Percentiles rank a stretch among this genome's conserved stretches.
phyloP scores from a whole-genome alignment of 2,888 invertebrate species.

The Pristionchus fissidentatus region DNA sequence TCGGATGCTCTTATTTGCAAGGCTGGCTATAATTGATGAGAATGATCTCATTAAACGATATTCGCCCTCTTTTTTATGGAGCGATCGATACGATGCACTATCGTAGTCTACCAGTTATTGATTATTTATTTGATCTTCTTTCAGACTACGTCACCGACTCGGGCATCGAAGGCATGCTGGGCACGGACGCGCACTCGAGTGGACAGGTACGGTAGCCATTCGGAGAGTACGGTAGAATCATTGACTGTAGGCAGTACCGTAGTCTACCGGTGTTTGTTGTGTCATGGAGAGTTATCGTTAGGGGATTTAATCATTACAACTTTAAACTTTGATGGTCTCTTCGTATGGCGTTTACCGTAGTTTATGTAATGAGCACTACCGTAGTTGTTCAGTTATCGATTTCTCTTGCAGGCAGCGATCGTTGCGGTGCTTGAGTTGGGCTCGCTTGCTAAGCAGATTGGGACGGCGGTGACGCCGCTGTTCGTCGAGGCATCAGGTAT shows the following conservation, averaged over 20 bases:
- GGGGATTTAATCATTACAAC: conserved; percentile 29
- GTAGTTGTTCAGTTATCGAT: background rate
- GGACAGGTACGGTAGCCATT: conserved; percentile 49
- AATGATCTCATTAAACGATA: too few species aligned
- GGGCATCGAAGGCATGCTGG: conserved; percentile 53
- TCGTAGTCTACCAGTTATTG: too few species aligned
- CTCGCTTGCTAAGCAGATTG: conserved; percentile 88
- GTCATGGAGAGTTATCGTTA: background rate
- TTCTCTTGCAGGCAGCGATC: conserved; percentile 58
- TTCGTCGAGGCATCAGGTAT: conserved; percentile 87
- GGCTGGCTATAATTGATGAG: too few species aligned
- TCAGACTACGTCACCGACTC: conserved; percentile 53
- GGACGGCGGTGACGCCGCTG: conserved; percentile 93
- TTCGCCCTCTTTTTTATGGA: too few species aligned
- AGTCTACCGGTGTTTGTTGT: background rate
- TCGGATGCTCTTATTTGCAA: too few species aligned
- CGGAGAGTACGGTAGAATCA: background rate
- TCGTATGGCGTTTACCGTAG: conserved; percentile 82
- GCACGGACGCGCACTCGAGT: conserved; percentile 55
- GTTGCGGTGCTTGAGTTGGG: conserved; percentile 95
- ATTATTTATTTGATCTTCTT: background rate
- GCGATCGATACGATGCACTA: too few species aligned
- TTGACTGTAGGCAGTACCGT: conserved; percentile 38
- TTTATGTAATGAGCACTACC: background rate
- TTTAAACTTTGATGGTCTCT: too few species aligned